Base-by-base conservation (phyloP, 1,140 invertebrate genomes). In the Cyclina sinensis region DNA sequence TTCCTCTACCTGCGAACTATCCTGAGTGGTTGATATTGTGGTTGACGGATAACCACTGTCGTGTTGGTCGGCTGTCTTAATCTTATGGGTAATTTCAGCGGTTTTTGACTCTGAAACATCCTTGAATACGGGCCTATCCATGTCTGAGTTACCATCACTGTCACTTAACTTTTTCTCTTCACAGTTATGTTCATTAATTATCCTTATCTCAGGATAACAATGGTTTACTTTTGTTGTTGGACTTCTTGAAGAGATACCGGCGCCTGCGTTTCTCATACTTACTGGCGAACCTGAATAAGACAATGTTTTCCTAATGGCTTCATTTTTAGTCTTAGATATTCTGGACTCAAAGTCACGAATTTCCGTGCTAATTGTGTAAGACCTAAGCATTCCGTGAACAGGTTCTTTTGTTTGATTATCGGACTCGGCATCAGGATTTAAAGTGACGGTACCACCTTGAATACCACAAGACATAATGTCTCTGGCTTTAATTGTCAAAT, bases 11-110 rank as follows among this genome's bases (percentile, higher is more conserved):
- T 39, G 35, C 14, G 27, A 37, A 43, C 14, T 24, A 37, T 4
- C 12, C 2, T 70, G 57, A 35, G 46, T 88, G 12, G 65, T 70
- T 7, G 78, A 73, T 18, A 59, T 76, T 0, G 48, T 48, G 0
- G 65, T 83, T 35, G 86, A 88, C 27, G 86, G 78, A 43, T 82
- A 88, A 9, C 86, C 86, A 76, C 86, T 88, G 35, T 82, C 86
- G 5, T 78, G 48, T 48, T 78, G 65, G n/a, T 70, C 65, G 5
- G 65, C 35, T 37, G 16, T 21, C 21, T 70, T 70, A 14, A 37
- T 27, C 18, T 70, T 32, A 12, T 9, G 14, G 1, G 54, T 54
- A 35, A 32, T 78, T 54, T 78, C 74, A 16, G 24, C 48, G 14
- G 74, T 16, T 32, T 78, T 54, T 0, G 27, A 21, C 27, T 78